Conservation (phyloP, 1,140 invertebrate genomes). For the Bilobella aurantiaca region DNA sequence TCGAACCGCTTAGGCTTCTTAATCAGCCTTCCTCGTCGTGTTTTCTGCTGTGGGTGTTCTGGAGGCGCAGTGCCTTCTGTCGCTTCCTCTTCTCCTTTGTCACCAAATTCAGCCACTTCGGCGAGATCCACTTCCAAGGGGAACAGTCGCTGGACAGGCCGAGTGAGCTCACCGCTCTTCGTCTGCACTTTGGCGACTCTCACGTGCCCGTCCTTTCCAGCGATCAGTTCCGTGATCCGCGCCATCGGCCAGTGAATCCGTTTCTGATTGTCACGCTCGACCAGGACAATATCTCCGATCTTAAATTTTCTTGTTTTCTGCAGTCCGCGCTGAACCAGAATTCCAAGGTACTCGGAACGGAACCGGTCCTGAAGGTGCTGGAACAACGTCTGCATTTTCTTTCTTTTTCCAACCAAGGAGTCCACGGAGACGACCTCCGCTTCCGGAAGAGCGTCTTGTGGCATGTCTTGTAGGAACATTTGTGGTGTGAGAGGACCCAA, state of each 20-base stretch:
- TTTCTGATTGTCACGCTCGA: neutral
- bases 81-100: no score
- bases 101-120: no score
- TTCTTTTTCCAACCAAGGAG: neutral
- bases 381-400: neutral
- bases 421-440: neutral
- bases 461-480: slow-evolving; percentile 30
- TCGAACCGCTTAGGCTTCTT: no score
- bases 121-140: neutral
- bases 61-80: no score
- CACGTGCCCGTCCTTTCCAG: slow-evolving; percentile 7
- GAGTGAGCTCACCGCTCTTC: neutral
- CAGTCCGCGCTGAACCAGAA: neutral
- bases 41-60: no score
- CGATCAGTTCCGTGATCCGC: neutral
- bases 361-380: neutral
- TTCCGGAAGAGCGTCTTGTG: neutral
- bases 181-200: slow-evolving; percentile 3
- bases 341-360: neutral
- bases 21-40: no score
- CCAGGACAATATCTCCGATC: slow-evolving; percentile 2
- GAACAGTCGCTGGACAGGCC: neutral
- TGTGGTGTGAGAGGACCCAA: slow-evolving; percentile 32
- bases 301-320: neutral
- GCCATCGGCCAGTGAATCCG: neutral